A percentile compares a stretch with the other conserved stretches of the same genome.
phyloP scores from a whole-genome alignment of 2,888 invertebrate species.

The Dioctria rufipes region DNA sequence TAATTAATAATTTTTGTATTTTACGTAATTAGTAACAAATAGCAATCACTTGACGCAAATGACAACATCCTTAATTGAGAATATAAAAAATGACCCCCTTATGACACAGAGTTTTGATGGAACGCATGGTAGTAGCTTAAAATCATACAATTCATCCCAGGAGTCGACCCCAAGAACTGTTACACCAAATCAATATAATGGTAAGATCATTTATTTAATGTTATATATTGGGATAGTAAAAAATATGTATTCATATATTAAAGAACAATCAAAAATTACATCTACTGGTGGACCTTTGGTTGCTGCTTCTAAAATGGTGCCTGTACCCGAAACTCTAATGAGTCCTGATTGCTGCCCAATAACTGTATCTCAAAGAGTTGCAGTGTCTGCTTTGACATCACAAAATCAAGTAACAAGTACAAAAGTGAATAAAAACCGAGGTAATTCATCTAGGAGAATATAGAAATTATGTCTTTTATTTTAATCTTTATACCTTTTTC shows the following conservation, averaged over 20 bases:
- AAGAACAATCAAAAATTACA: slow-evolving; percentile 65
- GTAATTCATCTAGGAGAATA: slow-evolving; percentile 58
- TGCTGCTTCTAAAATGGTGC: slow-evolving; percentile 89
- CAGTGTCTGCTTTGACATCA: slow-evolving; percentile 66
- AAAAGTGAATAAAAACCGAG: slow-evolving; percentile 69
- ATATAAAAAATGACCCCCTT: slow-evolving; percentile 70
- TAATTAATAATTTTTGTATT: slow-evolving; percentile 30
- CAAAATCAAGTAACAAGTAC: slow-evolving; percentile 67
- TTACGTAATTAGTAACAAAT: slow-evolving; percentile 61
- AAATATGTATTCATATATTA: slow-evolving; percentile 5
- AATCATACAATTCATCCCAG: slow-evolving; percentile 65
- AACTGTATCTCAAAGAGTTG: slow-evolving; percentile 67
- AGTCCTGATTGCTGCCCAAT: slow-evolving; percentile 79
- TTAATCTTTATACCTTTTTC: slow-evolving; percentile 50
- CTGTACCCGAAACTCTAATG: slow-evolving; percentile 89
- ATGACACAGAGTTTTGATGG: slow-evolving; percentile 79
- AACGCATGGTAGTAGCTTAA: slow-evolving; percentile 63
- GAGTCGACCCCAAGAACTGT: slow-evolving; percentile 69
- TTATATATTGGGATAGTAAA: not conserved
- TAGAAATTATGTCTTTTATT: not conserved
- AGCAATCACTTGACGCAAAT: slow-evolving; percentile 67
- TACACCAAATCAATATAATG: slow-evolving; percentile 69
- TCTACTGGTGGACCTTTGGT: slow-evolving; percentile 75
- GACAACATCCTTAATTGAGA: slow-evolving; percentile 71
- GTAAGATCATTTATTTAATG: slow-evolving; percentile 59